Percentiles rank a stretch among this genome's conserved stretches.
These are phyloP conservation scores for Phaethornis superciliosus DNA, from an alignment of 2,113 vertebrate genomes.

Conservation along the genomic window DNA sequence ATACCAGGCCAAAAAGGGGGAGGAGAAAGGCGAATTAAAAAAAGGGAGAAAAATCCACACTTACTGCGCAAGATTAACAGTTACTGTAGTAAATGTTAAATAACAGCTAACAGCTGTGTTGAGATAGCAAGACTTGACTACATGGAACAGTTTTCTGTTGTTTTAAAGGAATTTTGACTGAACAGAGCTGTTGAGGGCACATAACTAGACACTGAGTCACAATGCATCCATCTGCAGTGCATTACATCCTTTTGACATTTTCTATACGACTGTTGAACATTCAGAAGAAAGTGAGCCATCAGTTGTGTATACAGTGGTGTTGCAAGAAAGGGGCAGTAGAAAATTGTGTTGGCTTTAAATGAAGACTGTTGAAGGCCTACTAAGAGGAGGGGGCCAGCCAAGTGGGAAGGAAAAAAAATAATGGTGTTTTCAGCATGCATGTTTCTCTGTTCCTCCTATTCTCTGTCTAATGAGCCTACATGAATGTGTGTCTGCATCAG, in stretches of 20 bases:
- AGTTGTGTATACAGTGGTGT: background rate
- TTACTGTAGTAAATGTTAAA: slow-evolving; percentile 41
- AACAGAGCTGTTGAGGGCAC: slow-evolving; percentile 28
- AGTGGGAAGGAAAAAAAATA: background rate
- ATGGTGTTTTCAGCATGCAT: background rate
- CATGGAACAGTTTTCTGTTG: slow-evolving; percentile 15
- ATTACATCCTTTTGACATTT: slow-evolving; percentile 21
- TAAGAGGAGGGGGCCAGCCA: background rate
- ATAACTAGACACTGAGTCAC: slow-evolving; percentile 69
- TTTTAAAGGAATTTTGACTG: slow-evolving; percentile 29
- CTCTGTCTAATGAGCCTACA: background rate
- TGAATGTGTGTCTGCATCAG: background rate
- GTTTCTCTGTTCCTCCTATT: background rate
- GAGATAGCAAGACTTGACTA: slow-evolving; percentile 2
- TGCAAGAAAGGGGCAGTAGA: background rate
- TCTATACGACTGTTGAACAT: background rate
- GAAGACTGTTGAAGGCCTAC: background rate
- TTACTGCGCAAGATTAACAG: slow-evolving; percentile 23
- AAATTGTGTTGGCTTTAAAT: background rate
- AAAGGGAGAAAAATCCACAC: background rate
- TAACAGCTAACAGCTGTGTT: slow-evolving; percentile 53
- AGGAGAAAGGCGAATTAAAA: background rate
- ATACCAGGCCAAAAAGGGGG: background rate
- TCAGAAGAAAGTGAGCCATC: background rate
- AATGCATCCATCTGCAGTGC: slow-evolving; percentile 27